phyloP scores from a whole-genome alignment of 2,888 invertebrate species.

The Diplazon laetatorius region DNA sequence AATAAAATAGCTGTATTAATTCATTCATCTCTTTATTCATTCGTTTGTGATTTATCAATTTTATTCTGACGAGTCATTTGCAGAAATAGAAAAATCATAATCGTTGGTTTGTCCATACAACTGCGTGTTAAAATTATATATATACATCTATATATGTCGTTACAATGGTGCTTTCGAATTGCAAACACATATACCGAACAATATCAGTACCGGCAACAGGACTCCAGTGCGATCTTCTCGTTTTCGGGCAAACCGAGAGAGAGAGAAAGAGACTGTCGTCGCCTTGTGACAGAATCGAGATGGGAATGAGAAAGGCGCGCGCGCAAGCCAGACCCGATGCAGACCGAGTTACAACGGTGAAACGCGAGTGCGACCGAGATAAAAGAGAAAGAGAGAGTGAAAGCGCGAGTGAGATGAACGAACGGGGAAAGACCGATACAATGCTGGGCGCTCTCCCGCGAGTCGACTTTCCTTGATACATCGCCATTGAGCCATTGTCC shows the following conservation, averaged over 20 bases:
- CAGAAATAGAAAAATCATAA: constrained; percentile 1
- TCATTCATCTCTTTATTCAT: not conserved
- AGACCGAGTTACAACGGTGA: constrained; percentile 11
- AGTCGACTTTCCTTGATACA: constrained; percentile 83
- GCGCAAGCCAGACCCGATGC: constrained; percentile 15
- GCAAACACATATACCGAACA: constrained; percentile 6
- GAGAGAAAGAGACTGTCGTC: constrained; percentile 53
- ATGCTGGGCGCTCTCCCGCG: constrained; percentile 81
- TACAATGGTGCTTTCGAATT: not conserved
- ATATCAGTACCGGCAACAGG: constrained; percentile 24
- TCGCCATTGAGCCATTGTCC: constrained; percentile 83
- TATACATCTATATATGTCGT: not conserved
- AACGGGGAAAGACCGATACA: constrained; percentile 81
- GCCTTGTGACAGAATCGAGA: constrained; percentile 52
- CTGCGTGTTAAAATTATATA: constrained; percentile 13
- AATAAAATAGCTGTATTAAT: too few relatives aligned
- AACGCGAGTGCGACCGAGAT: constrained; percentile 15
- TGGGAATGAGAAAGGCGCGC: constrained; percentile 16
- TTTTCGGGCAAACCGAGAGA: constrained; percentile 33
- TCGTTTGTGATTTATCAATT: not conserved
- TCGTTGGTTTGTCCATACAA: constrained; percentile 3
- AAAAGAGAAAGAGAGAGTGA: constrained; percentile 64
- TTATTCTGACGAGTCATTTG: not conserved
- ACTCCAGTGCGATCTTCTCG: constrained; percentile 40
- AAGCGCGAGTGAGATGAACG: too few relatives aligned